Conservation (phyloP, 2,888 invertebrate species). For the Theretra japonica region DNA sequence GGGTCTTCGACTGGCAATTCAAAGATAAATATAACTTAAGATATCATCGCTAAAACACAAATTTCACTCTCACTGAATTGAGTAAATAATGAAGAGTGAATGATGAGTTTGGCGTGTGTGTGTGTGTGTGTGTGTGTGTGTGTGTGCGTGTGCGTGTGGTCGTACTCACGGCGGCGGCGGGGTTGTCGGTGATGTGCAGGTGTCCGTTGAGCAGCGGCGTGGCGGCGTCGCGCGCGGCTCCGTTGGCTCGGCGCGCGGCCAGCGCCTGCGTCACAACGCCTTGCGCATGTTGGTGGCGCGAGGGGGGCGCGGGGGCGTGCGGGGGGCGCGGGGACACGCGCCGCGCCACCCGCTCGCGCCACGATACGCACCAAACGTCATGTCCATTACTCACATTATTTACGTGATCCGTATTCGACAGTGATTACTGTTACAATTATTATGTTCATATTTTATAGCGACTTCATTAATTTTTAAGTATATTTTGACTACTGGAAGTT, state of each 20-base stretch:
- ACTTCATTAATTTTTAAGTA: too few relatives aligned
- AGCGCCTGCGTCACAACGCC: slow-evolving; percentile 51
- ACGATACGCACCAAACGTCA: background rate
- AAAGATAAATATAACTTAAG: background rate
- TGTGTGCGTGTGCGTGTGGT: background rate
- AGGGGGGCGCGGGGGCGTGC: background rate
- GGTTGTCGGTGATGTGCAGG: slow-evolving; percentile 88
- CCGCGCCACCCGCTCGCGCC: background rate
- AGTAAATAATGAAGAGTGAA: too few relatives aligned
- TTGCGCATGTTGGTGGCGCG: slow-evolving; percentile 32
- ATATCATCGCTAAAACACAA: too few relatives aligned
- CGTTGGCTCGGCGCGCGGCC: slow-evolving; percentile 70
- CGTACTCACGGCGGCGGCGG: slow-evolving; percentile 79
- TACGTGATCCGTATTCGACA: background rate
- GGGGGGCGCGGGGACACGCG: too few relatives aligned
- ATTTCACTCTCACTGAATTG: too few relatives aligned
- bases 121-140: too few relatives aligned
- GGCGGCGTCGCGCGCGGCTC: slow-evolving; percentile 68
- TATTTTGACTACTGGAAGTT: too few relatives aligned
- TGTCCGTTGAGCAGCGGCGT: slow-evolving; percentile 84
- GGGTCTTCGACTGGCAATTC: slow-evolving; percentile 64
- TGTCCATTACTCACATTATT: background rate
- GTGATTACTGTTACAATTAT: too few relatives aligned
- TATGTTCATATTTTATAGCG: too few relatives aligned
- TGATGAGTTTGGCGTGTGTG: too few relatives aligned